Base-by-base conservation (phyloP, 2,888 invertebrate genomes). In the Catotricha subobsoleta region DNA sequence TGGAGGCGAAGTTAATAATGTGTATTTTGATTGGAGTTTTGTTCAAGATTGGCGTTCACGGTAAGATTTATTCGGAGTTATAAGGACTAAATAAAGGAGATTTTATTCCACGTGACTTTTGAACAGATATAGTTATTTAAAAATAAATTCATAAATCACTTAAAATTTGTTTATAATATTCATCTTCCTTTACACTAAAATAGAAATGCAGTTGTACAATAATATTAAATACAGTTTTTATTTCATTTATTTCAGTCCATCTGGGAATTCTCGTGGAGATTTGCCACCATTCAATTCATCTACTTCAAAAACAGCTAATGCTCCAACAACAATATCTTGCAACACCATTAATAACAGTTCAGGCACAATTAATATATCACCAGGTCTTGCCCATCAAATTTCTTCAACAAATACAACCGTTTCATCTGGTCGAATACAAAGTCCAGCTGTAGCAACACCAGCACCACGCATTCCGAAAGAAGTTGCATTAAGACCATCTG, bases 1-100 rank as follows among this genome's bases (percentile, higher is more conserved):
- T 45, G 63, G 63, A 45, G 62, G 66, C 49, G 60, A 57, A 43
- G 18, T 37, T 10, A 37, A 37, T 28, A 62, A 59, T 46, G 67
- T 66, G 51, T 64, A 69, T 47, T 74, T 73, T 46, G 78, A 78
- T 56, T 78, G 78, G 78, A 77, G 78, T 54, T 78, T 76, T 56
- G 77, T 78, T 38, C 78, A 78, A 58, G 72, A 73, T 54, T 78
- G 78, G 78, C 67, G 78, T 53, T 69, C 73, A 61, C 69, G 76
- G 76, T 76, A 62, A 56, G 30, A 15, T 29, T 29, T 12, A 34
- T 13, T n/a, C n/a, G n/a, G n/a, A n/a, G n/a, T n/a, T n/a, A n/a
- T n/a, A n/a, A n/a, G n/a, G n/a, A n/a, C n/a, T n/a, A n/a, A n/a
- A n/a, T n/a, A n/a, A n/a, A n/a, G n/a, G n/a, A n/a, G n/a, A n/a